Conservation (phyloP, 2,888 invertebrate species). For the Lordiphosa fenestrarum region DNA sequence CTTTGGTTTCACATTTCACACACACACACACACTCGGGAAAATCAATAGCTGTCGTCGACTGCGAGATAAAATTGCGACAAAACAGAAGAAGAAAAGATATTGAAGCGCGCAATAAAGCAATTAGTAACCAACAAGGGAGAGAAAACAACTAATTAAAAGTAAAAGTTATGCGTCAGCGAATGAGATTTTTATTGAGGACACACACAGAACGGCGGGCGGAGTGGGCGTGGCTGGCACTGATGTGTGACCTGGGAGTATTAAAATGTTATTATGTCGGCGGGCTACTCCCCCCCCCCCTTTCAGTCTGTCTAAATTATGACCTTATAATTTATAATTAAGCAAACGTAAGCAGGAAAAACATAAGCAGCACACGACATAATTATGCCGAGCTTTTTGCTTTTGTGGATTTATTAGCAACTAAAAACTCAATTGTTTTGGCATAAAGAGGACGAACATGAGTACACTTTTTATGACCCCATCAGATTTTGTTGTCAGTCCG, state of each 20-base stretch:
- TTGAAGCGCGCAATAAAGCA: constrained; percentile 62
- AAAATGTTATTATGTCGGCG: constrained; percentile 44
- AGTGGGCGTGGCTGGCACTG: constrained; percentile 22
- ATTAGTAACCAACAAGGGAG: constrained; percentile 69
- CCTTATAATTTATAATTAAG: constrained; percentile 70
- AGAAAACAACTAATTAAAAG: constrained; percentile 74
- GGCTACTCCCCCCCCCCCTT: neutral
- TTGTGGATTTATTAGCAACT: constrained; percentile 39
- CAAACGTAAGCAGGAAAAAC: constrained; percentile 60
- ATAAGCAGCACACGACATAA: constrained; percentile 48
- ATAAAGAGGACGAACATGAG: constrained; percentile 16
- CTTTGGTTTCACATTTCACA: constrained; percentile 3
- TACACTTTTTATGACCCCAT: constrained; percentile 4
- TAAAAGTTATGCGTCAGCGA: constrained; percentile 74
- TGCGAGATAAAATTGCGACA: constrained; percentile 65
- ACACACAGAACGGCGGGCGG: constrained; percentile 15
- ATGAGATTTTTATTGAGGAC: constrained; percentile 71
- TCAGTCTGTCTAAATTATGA: constrained; percentile 53
- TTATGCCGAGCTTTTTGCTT: constrained; percentile 36
- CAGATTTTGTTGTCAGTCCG: too few species aligned
- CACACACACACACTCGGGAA: constrained; percentile 2
- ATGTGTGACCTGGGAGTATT: constrained; percentile 60
- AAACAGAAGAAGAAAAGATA: constrained; percentile 19
- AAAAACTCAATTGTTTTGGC: constrained; percentile 44
- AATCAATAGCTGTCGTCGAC: constrained; percentile 10